A percentile compares a stretch with the other conserved stretches of the same genome.
phyloP scores from a whole-genome alignment of 2,888 invertebrate species.

The Drosophila phalerata region DNA sequence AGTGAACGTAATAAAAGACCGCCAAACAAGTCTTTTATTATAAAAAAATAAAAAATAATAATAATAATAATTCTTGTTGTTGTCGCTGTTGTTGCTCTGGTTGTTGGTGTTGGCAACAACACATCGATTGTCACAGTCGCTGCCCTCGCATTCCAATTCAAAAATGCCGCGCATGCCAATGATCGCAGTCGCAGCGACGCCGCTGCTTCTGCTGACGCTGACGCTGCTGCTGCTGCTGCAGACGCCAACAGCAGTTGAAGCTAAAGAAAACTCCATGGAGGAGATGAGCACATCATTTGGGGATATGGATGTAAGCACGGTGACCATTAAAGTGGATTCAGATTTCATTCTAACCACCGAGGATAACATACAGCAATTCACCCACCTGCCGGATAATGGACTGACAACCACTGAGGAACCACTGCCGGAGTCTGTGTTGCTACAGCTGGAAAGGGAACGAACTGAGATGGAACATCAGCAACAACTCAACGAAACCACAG shows the following conservation, averaged over 20 bases:
- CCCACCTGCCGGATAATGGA: constrained; percentile 25
- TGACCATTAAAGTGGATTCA: constrained; percentile 47
- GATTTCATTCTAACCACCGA: constrained; percentile 57
- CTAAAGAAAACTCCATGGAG: background rate
- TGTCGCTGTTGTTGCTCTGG: constrained; percentile 23
- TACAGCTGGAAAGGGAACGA: constrained; percentile 39
- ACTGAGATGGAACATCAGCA: background rate
- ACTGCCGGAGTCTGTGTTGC: constrained; percentile 55
- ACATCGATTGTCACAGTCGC: constrained; percentile 64
- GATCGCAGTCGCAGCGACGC: constrained; percentile 38
- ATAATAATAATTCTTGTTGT: constrained; percentile 21
- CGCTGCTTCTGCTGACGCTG: constrained; percentile 24
- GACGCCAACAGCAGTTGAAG: background rate
- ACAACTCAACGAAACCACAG: background rate
- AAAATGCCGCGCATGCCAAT: constrained; percentile 65
- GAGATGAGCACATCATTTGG: constrained; percentile 32
- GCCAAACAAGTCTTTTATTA: constrained; percentile 38
- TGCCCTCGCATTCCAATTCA: constrained; percentile 55
- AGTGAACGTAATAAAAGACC: constrained; percentile 64
- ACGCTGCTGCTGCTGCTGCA: constrained; percentile 28
- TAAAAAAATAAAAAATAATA: constrained; percentile 14
- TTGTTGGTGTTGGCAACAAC: constrained; percentile 22
- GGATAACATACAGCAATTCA: constrained; percentile 32
- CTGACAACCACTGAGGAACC: constrained; percentile 53
- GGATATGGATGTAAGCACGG: constrained; percentile 25